A percentile compares a stretch with the other conserved stretches of the same genome.
Evolutionary conservation across 2,888 invertebrate species (phyloP).

Genomic region (Physocephala rufipes): DNA sequence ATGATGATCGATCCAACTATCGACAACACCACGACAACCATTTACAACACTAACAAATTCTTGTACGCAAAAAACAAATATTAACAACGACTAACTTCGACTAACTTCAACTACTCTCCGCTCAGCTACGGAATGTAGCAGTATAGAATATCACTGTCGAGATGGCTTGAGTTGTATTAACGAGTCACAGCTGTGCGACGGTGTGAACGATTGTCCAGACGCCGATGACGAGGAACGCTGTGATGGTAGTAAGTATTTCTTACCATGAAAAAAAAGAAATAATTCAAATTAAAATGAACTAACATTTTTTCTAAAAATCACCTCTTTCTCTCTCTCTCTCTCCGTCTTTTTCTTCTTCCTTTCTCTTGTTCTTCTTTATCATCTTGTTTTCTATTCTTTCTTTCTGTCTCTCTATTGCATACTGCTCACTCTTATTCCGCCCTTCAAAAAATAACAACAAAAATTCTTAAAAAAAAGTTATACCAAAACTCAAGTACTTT

Average conservation of each 20-base stretch:
- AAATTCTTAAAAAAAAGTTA: slow-evolving; percentile 48
- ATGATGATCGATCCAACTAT: too few relatives aligned
- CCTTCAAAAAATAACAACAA: not conserved
- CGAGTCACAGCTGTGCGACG: slow-evolving; percentile 61
- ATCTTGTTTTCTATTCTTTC: not conserved
- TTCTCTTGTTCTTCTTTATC: slow-evolving; percentile 3
- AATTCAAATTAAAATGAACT: not conserved
- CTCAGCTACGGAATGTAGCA: slow-evolving; percentile 61
- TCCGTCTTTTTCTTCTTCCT: slow-evolving; percentile 20
- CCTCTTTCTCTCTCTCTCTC: slow-evolving; percentile 23
- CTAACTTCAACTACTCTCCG: not conserved
- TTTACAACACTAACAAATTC: slow-evolving; percentile 1
- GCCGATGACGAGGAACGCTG: slow-evolving; percentile 65
- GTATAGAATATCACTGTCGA: slow-evolving; percentile 61
- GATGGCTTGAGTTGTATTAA: slow-evolving; percentile 62
- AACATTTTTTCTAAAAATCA: not conserved
- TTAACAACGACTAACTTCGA: not conserved
- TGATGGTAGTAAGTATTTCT: slow-evolving; percentile 61
- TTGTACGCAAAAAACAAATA: not conserved
- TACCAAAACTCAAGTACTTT: slow-evolving; percentile 59
- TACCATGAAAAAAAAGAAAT: not conserved
- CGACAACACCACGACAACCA: not conserved
- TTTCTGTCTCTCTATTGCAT: not conserved
- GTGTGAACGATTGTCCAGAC: slow-evolving; percentile 58
- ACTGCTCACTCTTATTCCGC: not conserved